A percentile compares a stretch with the other conserved stretches of the same genome.
These are phyloP conservation scores for Gouania willdenowi DNA, from an alignment of 2,797 vertebrate species.

Conservation along the genomic window DNA sequence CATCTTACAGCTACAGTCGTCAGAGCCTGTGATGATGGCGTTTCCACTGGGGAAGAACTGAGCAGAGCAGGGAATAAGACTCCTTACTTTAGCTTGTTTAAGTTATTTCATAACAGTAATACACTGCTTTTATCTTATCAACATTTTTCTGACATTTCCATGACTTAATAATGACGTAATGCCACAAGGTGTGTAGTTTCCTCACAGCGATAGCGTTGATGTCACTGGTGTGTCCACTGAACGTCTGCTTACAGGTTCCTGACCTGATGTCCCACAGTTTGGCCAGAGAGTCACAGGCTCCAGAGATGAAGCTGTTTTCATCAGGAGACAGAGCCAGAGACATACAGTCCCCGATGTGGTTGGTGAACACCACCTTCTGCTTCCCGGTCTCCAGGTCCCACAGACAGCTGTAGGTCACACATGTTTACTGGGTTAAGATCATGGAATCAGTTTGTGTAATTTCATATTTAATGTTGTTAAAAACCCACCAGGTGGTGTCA, in stretches of 20 bases:
- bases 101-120: no score
- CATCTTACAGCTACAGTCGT: slow-evolving; percentile 89
- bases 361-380: slow-evolving; percentile 85
- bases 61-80: neutral
- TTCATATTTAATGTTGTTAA: no score
- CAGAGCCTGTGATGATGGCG: slow-evolving; percentile 87
- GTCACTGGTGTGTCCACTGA: slow-evolving; percentile 90
- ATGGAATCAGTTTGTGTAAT: no score
- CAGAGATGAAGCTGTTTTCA: slow-evolving; percentile 87
- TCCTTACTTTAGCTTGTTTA: no score
- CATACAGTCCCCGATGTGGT: slow-evolving; percentile 96
- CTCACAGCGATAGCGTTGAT: slow-evolving; percentile 92
- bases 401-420: slow-evolving; percentile 72
- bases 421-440: neutral
- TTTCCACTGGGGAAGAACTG: slow-evolving; percentile 87
- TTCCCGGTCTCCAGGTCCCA: slow-evolving; percentile 96
- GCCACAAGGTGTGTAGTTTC: no score
- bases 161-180: no score
- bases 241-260: slow-evolving; percentile 90
- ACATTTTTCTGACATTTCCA: no score
- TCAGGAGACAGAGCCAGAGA: slow-evolving; percentile 87
- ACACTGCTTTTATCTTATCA: no score
- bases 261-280: slow-evolving; percentile 96
- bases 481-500: slow-evolving; percentile 90
- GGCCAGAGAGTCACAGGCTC: slow-evolving; percentile 92